Percentiles rank a stretch among this genome's conserved stretches.
phyloP scores from a whole-genome alignment of 2,888 invertebrate species.

The Drosophila greeni region DNA sequence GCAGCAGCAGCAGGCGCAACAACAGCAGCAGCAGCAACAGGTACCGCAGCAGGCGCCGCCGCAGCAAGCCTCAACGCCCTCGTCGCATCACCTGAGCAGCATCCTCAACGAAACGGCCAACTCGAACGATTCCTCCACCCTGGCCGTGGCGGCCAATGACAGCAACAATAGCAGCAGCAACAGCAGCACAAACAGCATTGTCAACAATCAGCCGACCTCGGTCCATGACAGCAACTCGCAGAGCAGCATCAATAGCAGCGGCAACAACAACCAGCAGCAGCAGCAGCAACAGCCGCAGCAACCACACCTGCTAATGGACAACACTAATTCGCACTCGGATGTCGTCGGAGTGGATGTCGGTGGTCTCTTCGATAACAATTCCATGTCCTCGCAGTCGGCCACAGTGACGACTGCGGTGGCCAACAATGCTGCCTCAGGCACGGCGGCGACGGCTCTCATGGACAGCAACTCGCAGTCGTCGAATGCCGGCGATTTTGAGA shows the following conservation, averaged over 20 bases:
- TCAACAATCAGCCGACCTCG: constrained; percentile 79
- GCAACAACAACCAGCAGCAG: constrained; percentile 67
- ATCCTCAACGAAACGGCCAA: constrained; percentile 77
- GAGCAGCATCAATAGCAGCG: constrained; percentile 77
- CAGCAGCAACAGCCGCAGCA: constrained; percentile 52
- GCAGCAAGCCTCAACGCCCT: constrained; percentile 54
- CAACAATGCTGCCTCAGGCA: constrained; percentile 61
- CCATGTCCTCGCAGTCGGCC: constrained; percentile 75
- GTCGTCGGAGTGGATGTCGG: constrained; percentile 67
- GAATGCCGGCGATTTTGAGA: constrained; percentile 60
- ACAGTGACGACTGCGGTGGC: constrained; percentile 66
- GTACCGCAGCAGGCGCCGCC: constrained; percentile 47
- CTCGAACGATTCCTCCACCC: constrained; percentile 78
- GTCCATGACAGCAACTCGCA: constrained; percentile 79
- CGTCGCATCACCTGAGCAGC: constrained; percentile 73
- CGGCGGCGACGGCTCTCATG: constrained; percentile 71
- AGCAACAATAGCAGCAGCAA: constrained; percentile 78
- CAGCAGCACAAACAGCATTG: constrained; percentile 78
- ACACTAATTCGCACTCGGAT: constrained; percentile 74
- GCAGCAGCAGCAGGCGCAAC: constrained; percentile 58
- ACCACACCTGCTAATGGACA: constrained; percentile 66
- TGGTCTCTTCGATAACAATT: constrained; percentile 74
- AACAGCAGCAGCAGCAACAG: constrained; percentile 52
- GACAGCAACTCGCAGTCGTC: constrained; percentile 76
- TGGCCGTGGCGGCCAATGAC: constrained; percentile 77